phyloP scores from a whole-genome alignment of 2,797 vertebrate species.

The Melanogrammus aeglefinus region DNA sequence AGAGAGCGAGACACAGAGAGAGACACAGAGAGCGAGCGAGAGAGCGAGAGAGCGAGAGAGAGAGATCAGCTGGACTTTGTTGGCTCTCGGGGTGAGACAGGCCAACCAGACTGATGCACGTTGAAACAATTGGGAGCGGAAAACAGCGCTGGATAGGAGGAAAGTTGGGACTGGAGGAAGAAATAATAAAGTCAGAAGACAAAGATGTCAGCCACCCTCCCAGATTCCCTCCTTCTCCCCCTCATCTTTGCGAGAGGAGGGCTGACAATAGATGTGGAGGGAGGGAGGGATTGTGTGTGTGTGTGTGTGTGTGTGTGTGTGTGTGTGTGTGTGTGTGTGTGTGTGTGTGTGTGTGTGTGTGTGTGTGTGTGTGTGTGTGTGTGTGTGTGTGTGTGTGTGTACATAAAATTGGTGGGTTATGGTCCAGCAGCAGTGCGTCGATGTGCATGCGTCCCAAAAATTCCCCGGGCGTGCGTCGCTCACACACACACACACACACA shows the following conservation, averaged over 20 bases:
- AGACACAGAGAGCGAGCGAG: constrained; percentile 52
- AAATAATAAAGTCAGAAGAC: neutral
- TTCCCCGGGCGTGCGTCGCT: constrained; percentile 3
- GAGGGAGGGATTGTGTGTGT: constrained; percentile 10
- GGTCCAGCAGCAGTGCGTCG: constrained; percentile 54
- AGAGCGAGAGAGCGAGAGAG: constrained; percentile 31
- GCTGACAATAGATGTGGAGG: constrained; percentile 13
- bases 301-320: neutral
- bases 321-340: neutral
- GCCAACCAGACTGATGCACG: constrained; percentile 73
- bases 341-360: constrained; percentile 18
- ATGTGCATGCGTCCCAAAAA: constrained; percentile 39
- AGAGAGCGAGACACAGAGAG: constrained; percentile 46
- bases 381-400: constrained; percentile 2
- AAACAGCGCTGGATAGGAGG: constrained; percentile 24
- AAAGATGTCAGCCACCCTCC: constrained; percentile 1
- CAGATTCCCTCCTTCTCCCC: neutral
- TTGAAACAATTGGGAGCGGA: constrained; percentile 70
- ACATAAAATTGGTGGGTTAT: constrained; percentile 25
- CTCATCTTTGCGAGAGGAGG: neutral
- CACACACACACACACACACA: constrained; percentile 7
- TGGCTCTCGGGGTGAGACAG: constrained; percentile 63
- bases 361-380: constrained; percentile 1
- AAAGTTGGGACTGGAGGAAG: constrained; percentile 32
- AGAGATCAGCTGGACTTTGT: constrained; percentile 73